Conservation (phyloP, 2,113 vertebrate genomes). For the Syngnathoides biaculeatus region DNA sequence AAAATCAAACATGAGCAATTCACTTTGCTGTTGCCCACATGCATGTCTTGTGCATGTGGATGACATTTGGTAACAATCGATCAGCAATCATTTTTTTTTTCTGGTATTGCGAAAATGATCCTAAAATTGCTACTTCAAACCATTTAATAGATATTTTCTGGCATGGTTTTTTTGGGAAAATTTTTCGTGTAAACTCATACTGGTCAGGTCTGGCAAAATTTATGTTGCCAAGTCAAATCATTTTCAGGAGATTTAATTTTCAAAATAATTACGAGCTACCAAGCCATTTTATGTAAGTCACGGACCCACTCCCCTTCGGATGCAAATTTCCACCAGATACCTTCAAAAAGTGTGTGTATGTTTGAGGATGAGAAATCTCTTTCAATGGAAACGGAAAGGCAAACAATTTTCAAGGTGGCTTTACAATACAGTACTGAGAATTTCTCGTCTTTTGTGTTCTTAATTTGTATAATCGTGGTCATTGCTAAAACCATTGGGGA, state of each 20-base stretch:
- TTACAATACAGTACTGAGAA: neutral
- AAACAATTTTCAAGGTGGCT: neutral
- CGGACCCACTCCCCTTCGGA: neutral
- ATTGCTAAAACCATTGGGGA: neutral
- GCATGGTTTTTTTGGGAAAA: too few relatives aligned
- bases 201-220: neutral
- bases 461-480: conserved; percentile 10
- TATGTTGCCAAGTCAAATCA: neutral
- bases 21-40: neutral
- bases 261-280: neutral
- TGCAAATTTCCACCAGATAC: neutral
- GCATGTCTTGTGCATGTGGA: neutral
- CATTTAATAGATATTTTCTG: too few relatives aligned
- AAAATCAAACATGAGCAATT: neutral
- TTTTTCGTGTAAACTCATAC: neutral
- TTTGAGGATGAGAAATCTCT: neutral
- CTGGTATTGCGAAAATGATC: neutral
- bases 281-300: neutral
- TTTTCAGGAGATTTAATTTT: neutral
- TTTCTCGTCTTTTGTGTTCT: neutral
- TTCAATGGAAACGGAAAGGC: neutral
- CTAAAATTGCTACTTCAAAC: neutral
- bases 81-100: neutral
- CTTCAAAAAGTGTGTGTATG: neutral
- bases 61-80: too few relatives aligned